A percentile compares a stretch with the other conserved stretches of the same genome.
These are phyloP conservation scores for Lophochroa leadbeateri DNA, from an alignment of 2,113 vertebrate genomes.

Conservation along the genomic window DNA sequence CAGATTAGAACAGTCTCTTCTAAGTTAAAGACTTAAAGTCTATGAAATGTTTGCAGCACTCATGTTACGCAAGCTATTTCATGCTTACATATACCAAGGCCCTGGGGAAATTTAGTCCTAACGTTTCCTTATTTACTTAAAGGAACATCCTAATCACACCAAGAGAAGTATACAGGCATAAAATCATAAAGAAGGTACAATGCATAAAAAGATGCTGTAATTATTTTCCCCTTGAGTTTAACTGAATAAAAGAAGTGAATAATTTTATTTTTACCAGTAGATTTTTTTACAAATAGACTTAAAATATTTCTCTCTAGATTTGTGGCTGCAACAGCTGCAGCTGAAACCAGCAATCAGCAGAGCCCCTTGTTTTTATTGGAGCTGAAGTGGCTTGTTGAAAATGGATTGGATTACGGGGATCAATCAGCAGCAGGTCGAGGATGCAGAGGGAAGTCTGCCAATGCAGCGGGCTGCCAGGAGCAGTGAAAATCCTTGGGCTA, in stretches of 20 bases:
- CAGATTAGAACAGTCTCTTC: background rate
- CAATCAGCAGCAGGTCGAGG: slow-evolving; percentile 71
- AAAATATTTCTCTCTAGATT: slow-evolving; percentile 59
- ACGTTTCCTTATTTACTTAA: background rate
- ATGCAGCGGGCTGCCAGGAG: slow-evolving; percentile 51
- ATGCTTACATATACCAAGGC: background rate
- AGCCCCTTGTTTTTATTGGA: slow-evolving; percentile 71
- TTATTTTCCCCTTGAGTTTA: background rate
- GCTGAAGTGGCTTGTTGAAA: slow-evolving; percentile 68
- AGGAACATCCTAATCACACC: background rate
- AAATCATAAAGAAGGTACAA: background rate
- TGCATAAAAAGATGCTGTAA: background rate
- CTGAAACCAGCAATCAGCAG: slow-evolving; percentile 70
- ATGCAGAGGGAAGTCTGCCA: slow-evolving; percentile 66
- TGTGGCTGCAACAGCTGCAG: slow-evolving; percentile 65
- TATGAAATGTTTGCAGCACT: background rate
- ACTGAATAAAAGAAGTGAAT: slow-evolving; percentile 24
- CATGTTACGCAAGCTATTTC: background rate
- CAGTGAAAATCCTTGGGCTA: slow-evolving; percentile 61
- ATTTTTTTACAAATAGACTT: slow-evolving; percentile 49
- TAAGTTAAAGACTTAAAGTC: background rate
- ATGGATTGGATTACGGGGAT: slow-evolving; percentile 72
- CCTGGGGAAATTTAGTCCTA: background rate
- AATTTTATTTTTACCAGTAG: slow-evolving; percentile 2
- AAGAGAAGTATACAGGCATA: background rate